Conservation (phyloP, 1,140 invertebrate species). For the Hormaphis cornu region DNA sequence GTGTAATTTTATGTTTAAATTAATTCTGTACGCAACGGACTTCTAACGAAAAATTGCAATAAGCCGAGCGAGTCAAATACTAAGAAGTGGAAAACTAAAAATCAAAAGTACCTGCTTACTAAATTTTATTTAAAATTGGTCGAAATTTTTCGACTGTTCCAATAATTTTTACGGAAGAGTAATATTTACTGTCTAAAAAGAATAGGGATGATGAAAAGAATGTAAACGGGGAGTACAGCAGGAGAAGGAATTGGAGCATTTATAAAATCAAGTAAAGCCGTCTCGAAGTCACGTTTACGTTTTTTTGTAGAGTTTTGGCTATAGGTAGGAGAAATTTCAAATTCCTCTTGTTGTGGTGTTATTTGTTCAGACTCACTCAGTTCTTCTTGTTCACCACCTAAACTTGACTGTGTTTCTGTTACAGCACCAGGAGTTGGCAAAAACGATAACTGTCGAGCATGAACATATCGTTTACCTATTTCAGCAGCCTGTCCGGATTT, state of each 20-base stretch:
- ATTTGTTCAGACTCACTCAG: background rate
- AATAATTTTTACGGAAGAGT: too few species aligned
- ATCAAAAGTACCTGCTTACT: too few species aligned
- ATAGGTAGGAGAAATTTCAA: background rate
- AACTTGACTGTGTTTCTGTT: background rate
- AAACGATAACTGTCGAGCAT: background rate
- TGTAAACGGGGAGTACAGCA: background rate
- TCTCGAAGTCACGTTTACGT: background rate
- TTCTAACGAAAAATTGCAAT: too few species aligned
- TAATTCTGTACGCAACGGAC: too few species aligned
- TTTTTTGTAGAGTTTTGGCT: background rate
- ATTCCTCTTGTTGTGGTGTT: background rate
- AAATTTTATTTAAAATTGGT: too few species aligned
- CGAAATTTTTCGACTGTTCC: too few species aligned
- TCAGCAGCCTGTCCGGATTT: background rate
- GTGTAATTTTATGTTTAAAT: too few species aligned
- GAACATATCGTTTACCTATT: background rate
- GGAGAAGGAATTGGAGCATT: background rate
- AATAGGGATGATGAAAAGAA: too few species aligned
- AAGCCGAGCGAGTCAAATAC: too few species aligned
- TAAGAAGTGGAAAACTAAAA: too few species aligned
- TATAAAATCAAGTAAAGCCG: constrained; percentile 1
- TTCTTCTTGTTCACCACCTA: background rate
- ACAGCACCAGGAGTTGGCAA: background rate
- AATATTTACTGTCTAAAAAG: too few species aligned